A percentile compares a stretch with the other conserved stretches of the same genome.
Conservation (phyloP, 2,888 invertebrate genomes). For the Rhyacophila evoluta region DNA sequence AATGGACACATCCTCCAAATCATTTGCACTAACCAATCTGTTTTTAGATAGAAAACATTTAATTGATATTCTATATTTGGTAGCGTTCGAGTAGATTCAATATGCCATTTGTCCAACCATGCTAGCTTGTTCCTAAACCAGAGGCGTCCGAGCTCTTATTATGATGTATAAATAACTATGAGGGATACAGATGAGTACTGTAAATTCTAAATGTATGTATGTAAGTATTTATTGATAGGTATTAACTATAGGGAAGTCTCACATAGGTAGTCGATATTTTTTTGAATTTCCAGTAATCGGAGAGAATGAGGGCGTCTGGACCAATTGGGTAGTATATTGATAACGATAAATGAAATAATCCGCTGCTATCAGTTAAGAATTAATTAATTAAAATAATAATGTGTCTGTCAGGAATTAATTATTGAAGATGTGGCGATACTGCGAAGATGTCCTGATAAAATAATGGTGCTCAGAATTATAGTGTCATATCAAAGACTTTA, state of each 20-base stretch:
- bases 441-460: slow-evolving; percentile 44
- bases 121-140: too few species aligned
- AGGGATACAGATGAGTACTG: not conserved
- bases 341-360: slow-evolving; percentile 20
- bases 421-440: slow-evolving; percentile 43
- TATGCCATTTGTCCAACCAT: too few species aligned
- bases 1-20: too few species aligned
- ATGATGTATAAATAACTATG: not conserved
- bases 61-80: too few species aligned
- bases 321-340: slow-evolving; percentile 47
- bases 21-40: too few species aligned
- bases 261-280: slow-evolving; percentile 38
- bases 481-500: slow-evolving; percentile 55
- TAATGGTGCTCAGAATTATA: slow-evolving; percentile 55
- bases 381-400: slow-evolving; percentile 33
- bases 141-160: not conserved
- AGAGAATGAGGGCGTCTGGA: slow-evolving; percentile 35
- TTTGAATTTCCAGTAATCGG: slow-evolving; percentile 44
- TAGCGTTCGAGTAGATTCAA: too few species aligned
- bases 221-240: slow-evolving; percentile 35
- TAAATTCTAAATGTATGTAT: slow-evolving; percentile 31
- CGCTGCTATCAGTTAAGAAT: slow-evolving; percentile 39
- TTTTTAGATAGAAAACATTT: too few species aligned
- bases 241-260: slow-evolving; percentile 28
- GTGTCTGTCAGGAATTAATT: slow-evolving; percentile 26